Evolutionary conservation across 2,113 vertebrate genomes (phyloP).

Genomic region (Gavia stellata): DNA sequence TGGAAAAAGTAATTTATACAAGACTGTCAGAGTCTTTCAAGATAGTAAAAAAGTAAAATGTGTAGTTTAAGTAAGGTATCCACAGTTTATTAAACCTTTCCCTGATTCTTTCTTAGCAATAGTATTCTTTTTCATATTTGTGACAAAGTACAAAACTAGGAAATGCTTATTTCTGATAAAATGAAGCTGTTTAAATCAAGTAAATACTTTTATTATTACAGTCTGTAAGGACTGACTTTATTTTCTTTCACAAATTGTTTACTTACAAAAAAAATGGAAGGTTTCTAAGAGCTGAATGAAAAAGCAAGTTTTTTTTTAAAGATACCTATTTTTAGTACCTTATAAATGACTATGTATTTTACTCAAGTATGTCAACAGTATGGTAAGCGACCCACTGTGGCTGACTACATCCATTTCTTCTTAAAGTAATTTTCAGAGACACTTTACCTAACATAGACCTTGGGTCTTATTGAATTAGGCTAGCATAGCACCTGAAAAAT

Average conservation of each 20-base stretch:
- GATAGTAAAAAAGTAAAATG: background rate
- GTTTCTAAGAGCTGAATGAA: background rate
- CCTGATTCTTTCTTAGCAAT: background rate
- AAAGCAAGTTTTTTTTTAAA: background rate
- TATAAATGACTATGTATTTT: background rate
- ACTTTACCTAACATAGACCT: background rate
- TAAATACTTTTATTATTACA: background rate
- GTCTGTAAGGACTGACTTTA: background rate
- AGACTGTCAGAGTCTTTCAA: background rate
- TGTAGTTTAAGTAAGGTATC: background rate
- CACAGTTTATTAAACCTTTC: background rate
- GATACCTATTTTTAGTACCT: background rate
- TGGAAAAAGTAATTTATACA: background rate
- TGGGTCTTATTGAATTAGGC: background rate
- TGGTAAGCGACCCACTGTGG: background rate
- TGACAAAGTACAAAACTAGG: background rate
- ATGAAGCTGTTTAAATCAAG: background rate
- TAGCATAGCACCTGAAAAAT: too few relatives aligned
- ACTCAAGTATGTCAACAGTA: background rate
- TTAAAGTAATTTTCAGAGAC: background rate
- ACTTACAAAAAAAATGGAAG: background rate
- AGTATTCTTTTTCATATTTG: background rate
- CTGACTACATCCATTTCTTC: background rate
- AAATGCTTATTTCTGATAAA: background rate
- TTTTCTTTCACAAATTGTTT: background rate